Evolutionary conservation across 2,888 invertebrate genomes (phyloP).

Genomic region (Drosophila pegasa): DNA sequence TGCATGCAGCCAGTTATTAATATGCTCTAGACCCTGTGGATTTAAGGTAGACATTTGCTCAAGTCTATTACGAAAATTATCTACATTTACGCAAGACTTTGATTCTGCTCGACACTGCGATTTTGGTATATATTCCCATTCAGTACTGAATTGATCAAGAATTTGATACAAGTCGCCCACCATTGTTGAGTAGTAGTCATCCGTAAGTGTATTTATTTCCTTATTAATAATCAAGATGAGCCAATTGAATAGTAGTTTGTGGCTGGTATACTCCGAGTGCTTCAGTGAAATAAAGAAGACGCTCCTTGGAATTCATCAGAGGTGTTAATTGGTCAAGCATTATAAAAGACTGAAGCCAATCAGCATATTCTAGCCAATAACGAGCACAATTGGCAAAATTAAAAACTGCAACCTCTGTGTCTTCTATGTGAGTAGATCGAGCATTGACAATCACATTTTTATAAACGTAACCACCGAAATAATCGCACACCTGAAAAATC

Average conservation of each 20-base stretch:
- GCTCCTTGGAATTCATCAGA: constrained; percentile 32
- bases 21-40: constrained; percentile 36
- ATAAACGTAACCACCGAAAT: constrained; percentile 16
- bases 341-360: constrained; percentile 41
- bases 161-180: constrained; percentile 38
- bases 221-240: constrained; percentile 35
- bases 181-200: constrained; percentile 38
- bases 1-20: constrained; percentile 49
- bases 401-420: constrained; percentile 18
- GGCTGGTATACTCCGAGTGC: constrained; percentile 33
- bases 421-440: constrained; percentile 8
- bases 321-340: constrained; percentile 33
- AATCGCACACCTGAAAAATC: constrained; percentile 31
- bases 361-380: constrained; percentile 41
- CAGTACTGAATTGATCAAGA: constrained; percentile 40
- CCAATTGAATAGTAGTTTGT: constrained; percentile 37
- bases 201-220: constrained; percentile 36
- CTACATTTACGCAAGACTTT: constrained; percentile 49
- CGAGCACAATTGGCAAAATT: constrained; percentile 19
- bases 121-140: constrained; percentile 56
- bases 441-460: constrained; percentile 25
- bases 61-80: constrained; percentile 36
- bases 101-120: constrained; percentile 52
- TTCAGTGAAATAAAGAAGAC: constrained; percentile 28
- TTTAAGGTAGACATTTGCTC: constrained; percentile 47